phyloP scores from a whole-genome alignment of 2,113 vertebrate species.

The Lepus europaeus region DNA sequence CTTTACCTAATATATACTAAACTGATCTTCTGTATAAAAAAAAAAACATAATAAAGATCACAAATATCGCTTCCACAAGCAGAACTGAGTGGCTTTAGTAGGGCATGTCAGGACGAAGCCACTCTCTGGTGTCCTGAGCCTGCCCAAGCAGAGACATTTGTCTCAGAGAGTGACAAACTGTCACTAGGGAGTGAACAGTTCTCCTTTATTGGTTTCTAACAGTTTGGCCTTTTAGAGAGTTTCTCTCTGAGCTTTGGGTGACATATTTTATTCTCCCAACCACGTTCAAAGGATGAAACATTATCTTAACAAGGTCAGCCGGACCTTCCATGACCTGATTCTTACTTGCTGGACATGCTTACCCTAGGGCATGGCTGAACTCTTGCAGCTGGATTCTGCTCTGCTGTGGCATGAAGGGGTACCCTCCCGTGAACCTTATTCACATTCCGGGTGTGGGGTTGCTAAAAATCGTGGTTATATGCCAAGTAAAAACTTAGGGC shows the following conservation, averaged over 20 bases:
- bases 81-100: slow-evolving; percentile 32
- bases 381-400: not conserved
- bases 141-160: slow-evolving; percentile 54
- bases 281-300: slow-evolving; percentile 48
- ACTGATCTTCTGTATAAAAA: too few relatives aligned
- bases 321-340: not conserved
- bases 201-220: slow-evolving; percentile 75
- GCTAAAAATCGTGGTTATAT: not conserved
- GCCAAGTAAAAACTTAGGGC: not conserved
- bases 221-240: slow-evolving; percentile 70
- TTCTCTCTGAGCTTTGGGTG: slow-evolving; percentile 70
- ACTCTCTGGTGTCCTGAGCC: slow-evolving; percentile 57
- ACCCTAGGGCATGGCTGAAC: not conserved
- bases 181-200: slow-evolving; percentile 59
- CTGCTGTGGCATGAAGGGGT: not conserved
- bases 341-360: not conserved
- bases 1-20: too few relatives aligned
- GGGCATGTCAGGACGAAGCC: slow-evolving; percentile 53
- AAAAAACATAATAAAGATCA: slow-evolving; percentile 26
- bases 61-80: slow-evolving; percentile 2
- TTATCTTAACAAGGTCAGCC: slow-evolving; percentile 70
- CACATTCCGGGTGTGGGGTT: not conserved
- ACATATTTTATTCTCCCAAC: slow-evolving; percentile 71
- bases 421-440: not conserved
- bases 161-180: slow-evolving; percentile 75